Evolutionary conservation across 1,140 invertebrate genomes (phyloP), one percentile per base, ranked within the genome.

Genomic region (Homarus americanus): DNA sequence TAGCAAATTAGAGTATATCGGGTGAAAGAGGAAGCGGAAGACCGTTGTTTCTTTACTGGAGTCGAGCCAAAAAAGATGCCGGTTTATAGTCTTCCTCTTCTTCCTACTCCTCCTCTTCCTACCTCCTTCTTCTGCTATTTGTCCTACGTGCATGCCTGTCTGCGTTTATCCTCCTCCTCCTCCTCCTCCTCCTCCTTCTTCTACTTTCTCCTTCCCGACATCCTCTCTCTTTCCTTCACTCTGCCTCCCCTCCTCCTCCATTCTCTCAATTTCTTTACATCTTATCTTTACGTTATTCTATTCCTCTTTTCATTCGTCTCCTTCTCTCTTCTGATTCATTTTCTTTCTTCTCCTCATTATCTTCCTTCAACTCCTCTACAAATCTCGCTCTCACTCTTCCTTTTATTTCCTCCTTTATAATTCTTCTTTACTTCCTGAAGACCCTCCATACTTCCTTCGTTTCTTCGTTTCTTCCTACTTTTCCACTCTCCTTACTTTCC

Each of bases 1-100:
- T 87, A 78, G 85, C 49, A 78, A 87, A 87, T 87, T 87, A 87
- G 85, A 79, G 85, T 87, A 79, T 87, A 79, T 76, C 75, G 85
- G 53, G 32, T 79, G 73, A 87, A 78, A 76, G 75, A 87, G 53
- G 73, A 66, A 58, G 40, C 49, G 44, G 84, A 58, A 20, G 73
- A 40, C 3, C n/a, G 79, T 24, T 63, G 79, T 58, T n/a, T 82
- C 79, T 34, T 34, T 17, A n/a, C 49, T 82, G 79, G 79, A 82
- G 63, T 24, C 28, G 32, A 36, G 79, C 79, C 79, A 82, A 17
- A 63, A n/a, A 36, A 53, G 49, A 82, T 63, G 79, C 20, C 63
- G 63, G 63, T 12, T 1, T 69, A 69, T 69, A 4, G 4, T 20
- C 20, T 20, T 20, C 20, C 0, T 1, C 20, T 3, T 24, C 53